These are phyloP conservation scores for Phoeniculus purpureus DNA, from an alignment of 2,797 vertebrate genomes.

Conservation along the genomic window DNA sequence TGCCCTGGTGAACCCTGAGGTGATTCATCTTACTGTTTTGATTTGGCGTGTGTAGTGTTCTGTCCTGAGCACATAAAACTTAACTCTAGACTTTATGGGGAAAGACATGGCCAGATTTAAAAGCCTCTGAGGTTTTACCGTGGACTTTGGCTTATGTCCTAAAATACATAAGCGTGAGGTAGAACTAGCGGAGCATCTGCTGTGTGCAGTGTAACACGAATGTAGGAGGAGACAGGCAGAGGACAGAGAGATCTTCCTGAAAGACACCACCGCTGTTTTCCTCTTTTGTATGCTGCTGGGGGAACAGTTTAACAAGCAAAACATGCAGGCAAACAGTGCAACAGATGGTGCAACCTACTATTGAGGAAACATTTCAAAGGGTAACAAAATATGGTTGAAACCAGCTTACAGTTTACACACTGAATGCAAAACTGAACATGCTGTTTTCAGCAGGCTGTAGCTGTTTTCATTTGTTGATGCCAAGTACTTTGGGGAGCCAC, in stretches of 20 bases:
- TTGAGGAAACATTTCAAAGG: constrained; percentile 74
- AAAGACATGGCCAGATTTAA: background rate
- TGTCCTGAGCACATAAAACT: background rate
- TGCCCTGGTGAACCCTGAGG: background rate
- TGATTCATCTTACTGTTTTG: background rate
- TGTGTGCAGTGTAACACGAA: background rate
- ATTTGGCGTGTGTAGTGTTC: background rate
- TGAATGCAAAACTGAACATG: constrained; percentile 60
- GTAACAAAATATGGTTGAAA: constrained; percentile 73
- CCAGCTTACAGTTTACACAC: constrained; percentile 71
- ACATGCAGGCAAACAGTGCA: constrained; percentile 67
- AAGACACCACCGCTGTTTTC: constrained; percentile 5
- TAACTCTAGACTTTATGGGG: background rate
- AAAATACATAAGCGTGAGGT: background rate
- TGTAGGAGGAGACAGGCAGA: background rate
- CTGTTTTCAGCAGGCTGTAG: constrained; percentile 69
- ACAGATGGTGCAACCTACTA: constrained; percentile 71
- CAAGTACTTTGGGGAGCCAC: constrained; percentile 52
- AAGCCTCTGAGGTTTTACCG: background rate
- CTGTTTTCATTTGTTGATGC: constrained; percentile 68
- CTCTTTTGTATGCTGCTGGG: constrained; percentile 53
- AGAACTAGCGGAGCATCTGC: constrained; percentile 20
- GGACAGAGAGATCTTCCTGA: constrained; percentile 24
- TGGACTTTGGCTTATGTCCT: constrained; percentile 1
- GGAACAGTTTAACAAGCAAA: constrained; percentile 65